Percentiles rank a stretch among this genome's conserved stretches.
These are phyloP conservation scores for Philopedon plagiatum DNA, from an alignment of 2,888 invertebrate genomes.

Conservation along the genomic window DNA sequence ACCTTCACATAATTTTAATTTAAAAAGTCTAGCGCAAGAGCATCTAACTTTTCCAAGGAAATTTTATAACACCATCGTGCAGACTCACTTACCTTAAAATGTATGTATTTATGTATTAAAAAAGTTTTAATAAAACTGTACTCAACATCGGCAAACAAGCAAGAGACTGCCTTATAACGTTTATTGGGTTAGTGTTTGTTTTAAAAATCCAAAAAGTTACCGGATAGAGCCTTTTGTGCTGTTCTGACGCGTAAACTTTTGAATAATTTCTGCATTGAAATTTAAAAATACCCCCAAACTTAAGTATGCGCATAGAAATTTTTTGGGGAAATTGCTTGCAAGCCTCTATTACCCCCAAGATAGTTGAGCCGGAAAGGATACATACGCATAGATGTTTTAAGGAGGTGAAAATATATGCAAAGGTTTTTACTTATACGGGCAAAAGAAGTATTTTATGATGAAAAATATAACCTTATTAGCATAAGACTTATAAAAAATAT, in stretches of 20 bases:
- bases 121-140: slow-evolving; percentile 51
- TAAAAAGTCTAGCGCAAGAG: slow-evolving; percentile 41
- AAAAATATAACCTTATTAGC: slow-evolving; percentile 17
- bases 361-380: slow-evolving; percentile 4
- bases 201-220: slow-evolving; percentile 46
- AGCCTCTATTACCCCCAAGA: slow-evolving; percentile 33
- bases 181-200: slow-evolving; percentile 52
- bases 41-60: slow-evolving; percentile 37
- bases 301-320: slow-evolving; percentile 55
- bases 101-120: slow-evolving; percentile 53
- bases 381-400: slow-evolving; percentile 9
- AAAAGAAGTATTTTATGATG: neutral
- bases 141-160: slow-evolving; percentile 41
- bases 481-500: neutral
- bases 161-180: slow-evolving; percentile 43
- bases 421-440: slow-evolving; percentile 20
- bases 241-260: slow-evolving; percentile 41
- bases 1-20: slow-evolving; percentile 44
- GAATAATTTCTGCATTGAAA: slow-evolving; percentile 54
- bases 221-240: slow-evolving; percentile 10
- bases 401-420: slow-evolving; percentile 23
- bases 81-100: slow-evolving; percentile 47
- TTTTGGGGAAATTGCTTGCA: slow-evolving; percentile 39
- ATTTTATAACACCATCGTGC: slow-evolving; percentile 38
- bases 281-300: slow-evolving; percentile 51